Percentiles rank a stretch among this genome's conserved stretches.
These are phyloP conservation scores for Cataglyphis albicans DNA, from an alignment of 2,888 invertebrate genomes.

Conservation along the genomic window DNA sequence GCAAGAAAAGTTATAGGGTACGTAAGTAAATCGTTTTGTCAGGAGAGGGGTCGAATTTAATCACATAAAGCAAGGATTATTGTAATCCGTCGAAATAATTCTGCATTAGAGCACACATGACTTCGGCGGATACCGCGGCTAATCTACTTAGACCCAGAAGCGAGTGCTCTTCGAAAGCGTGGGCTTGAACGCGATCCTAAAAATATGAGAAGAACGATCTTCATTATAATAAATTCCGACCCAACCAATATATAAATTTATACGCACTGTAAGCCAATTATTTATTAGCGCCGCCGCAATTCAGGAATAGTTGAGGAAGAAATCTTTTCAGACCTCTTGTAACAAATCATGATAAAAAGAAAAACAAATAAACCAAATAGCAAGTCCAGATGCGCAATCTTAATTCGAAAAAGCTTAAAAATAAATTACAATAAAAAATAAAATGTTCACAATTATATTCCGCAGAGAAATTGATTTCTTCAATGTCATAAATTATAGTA, in stretches of 20 bases:
- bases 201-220: slow-evolving; percentile 77
- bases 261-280: slow-evolving; percentile 76
- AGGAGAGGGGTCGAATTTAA: slow-evolving; percentile 27
- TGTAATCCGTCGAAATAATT: slow-evolving; percentile 66
- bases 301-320: slow-evolving; percentile 30
- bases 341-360: slow-evolving; percentile 8
- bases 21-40: slow-evolving; percentile 34
- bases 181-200: slow-evolving; percentile 79
- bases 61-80: slow-evolving; percentile 47
- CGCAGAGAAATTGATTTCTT: background rate
- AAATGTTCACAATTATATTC: background rate
- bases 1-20: background rate
- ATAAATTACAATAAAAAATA: slow-evolving; percentile 19
- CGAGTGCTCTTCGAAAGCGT: slow-evolving; percentile 64
- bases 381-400: background rate
- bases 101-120: slow-evolving; percentile 64
- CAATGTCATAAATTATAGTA: background rate
- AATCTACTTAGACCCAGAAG: slow-evolving; percentile 63
- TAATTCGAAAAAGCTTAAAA: background rate
- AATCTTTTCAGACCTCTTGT: slow-evolving; percentile 47
- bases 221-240: slow-evolving; percentile 79
- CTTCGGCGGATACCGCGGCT: slow-evolving; percentile 58
- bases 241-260: slow-evolving; percentile 67
- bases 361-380: slow-evolving; percentile 2
- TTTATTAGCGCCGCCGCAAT: slow-evolving; percentile 72